Percentiles rank a stretch among this genome's conserved stretches.
phyloP scores from a whole-genome alignment of 1,140 invertebrate species.

The Drosophila orena region DNA sequence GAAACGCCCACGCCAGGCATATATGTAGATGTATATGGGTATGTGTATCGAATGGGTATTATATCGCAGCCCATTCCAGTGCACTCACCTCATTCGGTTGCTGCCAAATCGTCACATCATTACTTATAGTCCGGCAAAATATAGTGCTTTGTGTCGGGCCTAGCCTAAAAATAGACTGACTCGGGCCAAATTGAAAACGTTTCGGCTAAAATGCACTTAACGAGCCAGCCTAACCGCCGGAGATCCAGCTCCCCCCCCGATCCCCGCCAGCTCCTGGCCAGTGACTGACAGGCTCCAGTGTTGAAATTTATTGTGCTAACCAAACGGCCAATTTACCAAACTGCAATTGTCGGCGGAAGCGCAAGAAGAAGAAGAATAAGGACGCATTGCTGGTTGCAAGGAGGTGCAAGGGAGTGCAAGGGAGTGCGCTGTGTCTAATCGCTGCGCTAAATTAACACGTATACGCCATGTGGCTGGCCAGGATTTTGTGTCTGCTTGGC shows the following conservation, averaged over 20 bases:
- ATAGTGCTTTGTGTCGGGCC: slow-evolving; percentile 65
- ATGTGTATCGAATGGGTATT: no score
- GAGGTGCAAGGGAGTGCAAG: background rate
- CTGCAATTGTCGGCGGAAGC: slow-evolving; percentile 35
- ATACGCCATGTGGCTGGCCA: slow-evolving; percentile 71
- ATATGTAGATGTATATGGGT: background rate
- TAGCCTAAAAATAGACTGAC: slow-evolving; percentile 42
- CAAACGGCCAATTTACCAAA: slow-evolving; percentile 73
- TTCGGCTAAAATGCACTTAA: slow-evolving; percentile 69
- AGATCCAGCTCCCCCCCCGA: no score
- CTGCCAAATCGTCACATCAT: slow-evolving; percentile 82
- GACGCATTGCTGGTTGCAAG: background rate
- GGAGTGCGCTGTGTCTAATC: slow-evolving; percentile 68
- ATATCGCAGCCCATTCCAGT: slow-evolving; percentile 22
- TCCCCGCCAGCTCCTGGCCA: slow-evolving; percentile 16
- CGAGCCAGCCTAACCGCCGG: no score
- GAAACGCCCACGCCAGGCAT: slow-evolving; percentile 33
- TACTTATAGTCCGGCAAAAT: slow-evolving; percentile 76
- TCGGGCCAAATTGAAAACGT: slow-evolving; percentile 73
- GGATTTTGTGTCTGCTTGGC: slow-evolving; percentile 67
- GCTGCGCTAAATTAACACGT: slow-evolving; percentile 78
- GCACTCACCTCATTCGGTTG: slow-evolving; percentile 49
- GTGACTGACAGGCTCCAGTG: slow-evolving; percentile 58
- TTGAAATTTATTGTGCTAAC: slow-evolving; percentile 72
- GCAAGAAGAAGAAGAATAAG: background rate